Evolutionary conservation across 2,113 vertebrate species (phyloP).

Genomic region (Salvator merianae): DNA sequence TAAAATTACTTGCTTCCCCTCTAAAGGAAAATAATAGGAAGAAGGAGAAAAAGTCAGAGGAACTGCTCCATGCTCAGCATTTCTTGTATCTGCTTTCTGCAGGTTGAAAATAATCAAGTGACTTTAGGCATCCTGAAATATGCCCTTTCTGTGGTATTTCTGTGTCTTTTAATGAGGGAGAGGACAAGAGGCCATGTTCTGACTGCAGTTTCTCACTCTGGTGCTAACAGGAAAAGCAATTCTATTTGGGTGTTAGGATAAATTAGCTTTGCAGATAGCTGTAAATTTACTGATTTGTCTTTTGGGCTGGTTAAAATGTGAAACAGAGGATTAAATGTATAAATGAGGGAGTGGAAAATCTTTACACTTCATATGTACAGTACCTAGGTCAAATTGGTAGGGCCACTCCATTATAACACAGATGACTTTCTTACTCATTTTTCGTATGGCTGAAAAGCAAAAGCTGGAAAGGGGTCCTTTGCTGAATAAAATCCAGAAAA

Average conservation of each 20-base stretch:
- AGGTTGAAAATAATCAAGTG: background rate
- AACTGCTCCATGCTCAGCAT: background rate
- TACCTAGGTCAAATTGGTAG: background rate
- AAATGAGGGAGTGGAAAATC: background rate
- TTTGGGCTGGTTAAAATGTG: background rate
- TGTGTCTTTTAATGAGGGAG: background rate
- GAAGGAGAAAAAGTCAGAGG: background rate
- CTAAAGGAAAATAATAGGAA: too few species aligned
- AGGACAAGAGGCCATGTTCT: constrained; percentile 12
- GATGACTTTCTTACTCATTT: background rate
- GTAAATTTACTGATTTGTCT: constrained; percentile 27
- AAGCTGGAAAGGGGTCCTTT: too few species aligned
- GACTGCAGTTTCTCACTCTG: background rate
- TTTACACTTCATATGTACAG: background rate
- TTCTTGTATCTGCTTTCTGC: background rate
- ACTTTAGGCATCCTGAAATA: background rate
- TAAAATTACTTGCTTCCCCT: too few species aligned
- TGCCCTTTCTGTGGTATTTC: background rate
- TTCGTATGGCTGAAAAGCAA: background rate
- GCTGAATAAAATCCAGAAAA: too few species aligned
- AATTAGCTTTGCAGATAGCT: background rate
- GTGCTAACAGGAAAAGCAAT: constrained; percentile 10
- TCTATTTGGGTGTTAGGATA: background rate
- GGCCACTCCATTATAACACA: background rate
- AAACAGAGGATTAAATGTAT: constrained; percentile 6